A percentile compares a stretch with the other conserved stretches of the same genome.
Conservation (phyloP, 2,888 invertebrate genomes). For the Pachydiplax longipennis region DNA sequence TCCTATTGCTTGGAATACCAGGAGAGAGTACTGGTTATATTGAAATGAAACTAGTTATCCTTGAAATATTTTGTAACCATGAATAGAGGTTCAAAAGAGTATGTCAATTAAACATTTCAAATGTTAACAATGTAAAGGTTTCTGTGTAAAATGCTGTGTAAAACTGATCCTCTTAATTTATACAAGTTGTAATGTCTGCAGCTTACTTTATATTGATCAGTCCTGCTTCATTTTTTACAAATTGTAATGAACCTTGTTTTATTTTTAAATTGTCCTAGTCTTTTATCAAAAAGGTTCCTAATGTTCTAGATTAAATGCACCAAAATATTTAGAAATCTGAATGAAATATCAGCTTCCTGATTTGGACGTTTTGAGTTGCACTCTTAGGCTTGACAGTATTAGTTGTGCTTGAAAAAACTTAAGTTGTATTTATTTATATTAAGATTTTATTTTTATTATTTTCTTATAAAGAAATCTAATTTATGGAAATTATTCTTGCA, state of each 20-base stretch:
- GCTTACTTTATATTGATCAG: no score
- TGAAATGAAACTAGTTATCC: neutral
- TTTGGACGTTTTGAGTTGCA: neutral
- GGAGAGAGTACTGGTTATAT: no score
- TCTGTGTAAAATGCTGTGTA: no score
- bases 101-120: no score
- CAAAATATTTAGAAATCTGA: neutral
- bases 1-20: no score
- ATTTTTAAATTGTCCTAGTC: neutral
- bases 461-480: neutral
- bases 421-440: slow-evolving; percentile 6
- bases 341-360: neutral
- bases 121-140: no score
- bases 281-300: slow-evolving; percentile 20
- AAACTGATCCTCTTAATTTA: no score
- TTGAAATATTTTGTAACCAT: no score
- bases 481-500: neutral
- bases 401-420: neutral
- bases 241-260: neutral
- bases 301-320: neutral
- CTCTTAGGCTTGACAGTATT: slow-evolving; percentile 11
- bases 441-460: neutral
- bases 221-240: neutral
- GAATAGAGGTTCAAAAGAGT: no score
- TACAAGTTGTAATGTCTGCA: no score